These are phyloP conservation scores for Prinia subflava DNA, from an alignment of 2,113 vertebrate species.

Conservation along the genomic window DNA sequence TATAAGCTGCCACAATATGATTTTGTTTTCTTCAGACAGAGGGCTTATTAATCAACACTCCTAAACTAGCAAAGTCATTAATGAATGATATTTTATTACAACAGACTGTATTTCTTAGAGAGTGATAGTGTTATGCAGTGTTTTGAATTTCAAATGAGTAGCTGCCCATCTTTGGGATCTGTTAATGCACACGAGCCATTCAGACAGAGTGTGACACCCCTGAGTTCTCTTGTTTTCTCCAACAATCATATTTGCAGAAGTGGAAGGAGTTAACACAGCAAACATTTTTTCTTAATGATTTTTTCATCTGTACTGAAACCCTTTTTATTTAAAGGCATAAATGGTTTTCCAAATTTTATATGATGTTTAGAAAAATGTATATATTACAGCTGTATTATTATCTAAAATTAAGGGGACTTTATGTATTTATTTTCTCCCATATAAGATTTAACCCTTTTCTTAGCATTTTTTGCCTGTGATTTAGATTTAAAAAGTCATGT, in stretches of 20 bases:
- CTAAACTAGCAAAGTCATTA: background rate
- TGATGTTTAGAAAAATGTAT: background rate
- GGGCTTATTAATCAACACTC: background rate
- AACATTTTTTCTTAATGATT: background rate
- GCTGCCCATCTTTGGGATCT: background rate
- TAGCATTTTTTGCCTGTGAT: background rate
- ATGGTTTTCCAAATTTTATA: background rate
- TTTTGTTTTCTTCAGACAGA: background rate
- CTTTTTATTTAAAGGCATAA: background rate
- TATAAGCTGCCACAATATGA: background rate
- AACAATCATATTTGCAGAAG: background rate
- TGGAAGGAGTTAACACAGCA: background rate
- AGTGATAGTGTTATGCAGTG: background rate
- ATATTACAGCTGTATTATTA: background rate
- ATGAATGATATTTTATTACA: background rate
- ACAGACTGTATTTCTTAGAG: background rate
- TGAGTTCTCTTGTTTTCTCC: background rate
- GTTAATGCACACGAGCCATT: background rate
- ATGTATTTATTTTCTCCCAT: background rate
- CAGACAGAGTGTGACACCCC: background rate
- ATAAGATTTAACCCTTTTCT: background rate
- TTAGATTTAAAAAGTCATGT: background rate
- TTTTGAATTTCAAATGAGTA: slow-evolving; percentile 27
- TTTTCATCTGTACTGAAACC: background rate
- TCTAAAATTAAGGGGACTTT: background rate